These are phyloP conservation scores for Serranochromis macrocephalus DNA, from an alignment of 2,113 vertebrate species.

Conservation along the genomic window DNA sequence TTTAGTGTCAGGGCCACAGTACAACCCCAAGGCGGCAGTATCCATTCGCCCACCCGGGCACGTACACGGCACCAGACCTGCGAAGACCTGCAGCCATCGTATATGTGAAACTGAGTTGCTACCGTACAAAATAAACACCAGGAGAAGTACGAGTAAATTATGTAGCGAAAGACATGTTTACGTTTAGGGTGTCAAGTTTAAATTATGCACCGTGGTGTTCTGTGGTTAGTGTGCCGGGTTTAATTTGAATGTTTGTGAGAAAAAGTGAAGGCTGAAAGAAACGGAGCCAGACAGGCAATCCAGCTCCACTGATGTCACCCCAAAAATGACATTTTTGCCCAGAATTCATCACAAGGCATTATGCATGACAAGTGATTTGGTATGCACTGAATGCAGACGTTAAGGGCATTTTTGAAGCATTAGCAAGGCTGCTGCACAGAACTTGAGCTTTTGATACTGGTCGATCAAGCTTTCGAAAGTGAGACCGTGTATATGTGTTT, in stretches of 20 bases:
- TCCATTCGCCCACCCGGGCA: conserved; percentile 19
- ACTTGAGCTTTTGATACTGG: conserved; percentile 5
- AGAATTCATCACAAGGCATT: conserved; percentile 45
- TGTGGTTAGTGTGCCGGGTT: conserved; percentile 43
- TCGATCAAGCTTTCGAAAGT: background rate
- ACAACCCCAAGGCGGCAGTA: background rate
- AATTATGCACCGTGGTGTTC: conserved; percentile 51
- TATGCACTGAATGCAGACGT: conserved; percentile 16
- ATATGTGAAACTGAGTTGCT: conserved; percentile 41
- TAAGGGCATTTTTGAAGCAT: conserved; percentile 31
- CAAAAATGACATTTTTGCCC: conserved; percentile 17
- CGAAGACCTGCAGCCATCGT: conserved; percentile 8
- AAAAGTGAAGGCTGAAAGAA: conserved; percentile 37
- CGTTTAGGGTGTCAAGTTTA: conserved; percentile 60
- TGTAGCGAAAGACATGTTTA: conserved; percentile 60
- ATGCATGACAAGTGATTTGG: conserved; percentile 34
- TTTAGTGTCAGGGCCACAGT: conserved; percentile 24
- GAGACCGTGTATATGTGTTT: conserved; percentile 16
- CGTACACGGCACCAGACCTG: background rate
- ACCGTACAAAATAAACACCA: conserved; percentile 58
- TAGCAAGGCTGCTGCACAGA: background rate
- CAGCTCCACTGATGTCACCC: conserved; percentile 53
- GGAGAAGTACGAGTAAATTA: conserved; percentile 55
- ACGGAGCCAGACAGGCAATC: conserved; percentile 36
- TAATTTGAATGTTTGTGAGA: conserved; percentile 55